Base-by-base conservation (phyloP, 2,888 invertebrate genomes). In the Orthosia incerta region DNA sequence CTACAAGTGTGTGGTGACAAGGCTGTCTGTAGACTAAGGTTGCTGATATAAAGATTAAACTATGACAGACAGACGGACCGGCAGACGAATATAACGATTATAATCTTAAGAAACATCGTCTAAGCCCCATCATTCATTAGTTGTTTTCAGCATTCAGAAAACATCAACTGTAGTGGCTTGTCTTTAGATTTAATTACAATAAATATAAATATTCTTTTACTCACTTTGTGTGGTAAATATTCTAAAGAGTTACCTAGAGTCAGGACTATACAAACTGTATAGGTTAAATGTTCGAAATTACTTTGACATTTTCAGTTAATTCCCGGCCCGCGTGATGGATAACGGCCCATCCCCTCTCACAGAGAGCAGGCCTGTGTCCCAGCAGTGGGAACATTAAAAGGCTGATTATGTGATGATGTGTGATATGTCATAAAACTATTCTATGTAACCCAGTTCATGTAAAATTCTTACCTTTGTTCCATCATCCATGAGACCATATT, bases 11-110 rank as follows among this genome's bases (percentile, higher is more conserved):
- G 12, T 50, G 61, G 56, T 68, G 68, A 53, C 80, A 79, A 79
- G 83, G 83, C 51, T 73, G 20, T 4, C 46, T 57, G 55, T 55
- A 23, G 45, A 56, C 55, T 82, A 60, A 67, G 74, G 71, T 67
- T 63, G 51, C 50, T 76, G 75, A 85, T 83, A 73, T 62, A 67
- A 55, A 84, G 80, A 84, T 85, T 85, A 84, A 62, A 75, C 31
- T 39, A 55, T 81, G 74, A 79, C 80, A 74, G 80, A 84, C 84
- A 87, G 87, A 87, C 87, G 48, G 67, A 68, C 71, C 55, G 75
- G 80, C 79, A 86, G 86, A 86, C 84, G 59, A 60, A 68, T 50
- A 20, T 67, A 63, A 59, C 60, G 84, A 80, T 77, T 80, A 71
- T 71, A 79, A 81, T 81, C 83, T 79, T 51, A 61, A 31, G 60